Evolutionary conservation across 2,888 invertebrate genomes (phyloP).

Genomic region (Stomorhina lunata): DNA sequence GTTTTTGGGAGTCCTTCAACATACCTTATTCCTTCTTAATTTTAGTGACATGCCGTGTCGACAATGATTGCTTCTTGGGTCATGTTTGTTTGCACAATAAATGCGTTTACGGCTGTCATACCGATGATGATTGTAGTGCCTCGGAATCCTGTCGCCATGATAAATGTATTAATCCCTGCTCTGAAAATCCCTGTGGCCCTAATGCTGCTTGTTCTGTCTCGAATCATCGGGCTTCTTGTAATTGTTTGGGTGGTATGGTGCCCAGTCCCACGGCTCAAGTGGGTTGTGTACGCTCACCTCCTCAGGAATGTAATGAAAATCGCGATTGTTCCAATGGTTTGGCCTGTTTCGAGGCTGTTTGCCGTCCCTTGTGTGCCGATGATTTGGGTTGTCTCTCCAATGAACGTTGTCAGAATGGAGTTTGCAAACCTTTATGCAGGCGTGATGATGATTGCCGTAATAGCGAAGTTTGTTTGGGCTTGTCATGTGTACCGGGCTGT

Average conservation of each 20-base stretch:
- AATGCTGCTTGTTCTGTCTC: slow-evolving; percentile 90
- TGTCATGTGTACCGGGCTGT: slow-evolving; percentile 90
- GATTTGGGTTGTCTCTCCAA: slow-evolving; percentile 89
- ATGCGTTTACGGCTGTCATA: slow-evolving; percentile 92
- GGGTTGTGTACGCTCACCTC: slow-evolving; percentile 91
- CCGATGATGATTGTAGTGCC: slow-evolving; percentile 92
- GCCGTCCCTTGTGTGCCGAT: slow-evolving; percentile 88
- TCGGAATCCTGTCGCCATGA: slow-evolving; percentile 91
- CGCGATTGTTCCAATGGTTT: slow-evolving; percentile 87
- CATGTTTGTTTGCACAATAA: slow-evolving; percentile 93
- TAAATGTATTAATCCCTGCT: slow-evolving; percentile 89
- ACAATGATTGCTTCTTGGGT: slow-evolving; percentile 95
- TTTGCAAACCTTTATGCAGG: slow-evolving; percentile 91
- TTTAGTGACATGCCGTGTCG: slow-evolving; percentile 91
- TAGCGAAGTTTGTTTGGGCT: slow-evolving; percentile 91
- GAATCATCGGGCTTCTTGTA: slow-evolving; percentile 90
- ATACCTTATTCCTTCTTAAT: slow-evolving; percentile 29
- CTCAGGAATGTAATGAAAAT: slow-evolving; percentile 87
- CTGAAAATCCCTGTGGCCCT: slow-evolving; percentile 89
- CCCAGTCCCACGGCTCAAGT: slow-evolving; percentile 93
- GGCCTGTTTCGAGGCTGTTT: slow-evolving; percentile 87
- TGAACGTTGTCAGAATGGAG: slow-evolving; percentile 85
- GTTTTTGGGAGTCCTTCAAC: neutral
- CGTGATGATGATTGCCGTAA: slow-evolving; percentile 92
- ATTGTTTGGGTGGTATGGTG: slow-evolving; percentile 88